A percentile compares a stretch with the other conserved stretches of the same genome.
Conservation (phyloP, 2,888 invertebrate genomes). For the Caenorhabditis becei region DNA sequence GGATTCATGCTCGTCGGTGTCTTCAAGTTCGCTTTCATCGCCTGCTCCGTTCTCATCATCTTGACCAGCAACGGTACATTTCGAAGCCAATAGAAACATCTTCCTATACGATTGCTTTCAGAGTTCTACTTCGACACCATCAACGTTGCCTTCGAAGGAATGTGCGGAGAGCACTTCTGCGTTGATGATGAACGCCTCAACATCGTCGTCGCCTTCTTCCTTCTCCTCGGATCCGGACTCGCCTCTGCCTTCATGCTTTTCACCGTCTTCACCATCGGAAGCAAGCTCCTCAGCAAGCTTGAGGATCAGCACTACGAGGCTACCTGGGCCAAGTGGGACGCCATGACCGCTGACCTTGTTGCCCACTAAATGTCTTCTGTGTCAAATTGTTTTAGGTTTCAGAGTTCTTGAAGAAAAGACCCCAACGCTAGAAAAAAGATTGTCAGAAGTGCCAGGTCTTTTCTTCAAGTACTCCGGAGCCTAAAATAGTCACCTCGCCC, state of each 20-base stretch:
- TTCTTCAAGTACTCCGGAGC: too few relatives aligned
- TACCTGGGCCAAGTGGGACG: conserved; percentile 23
- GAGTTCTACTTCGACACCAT: conserved; percentile 24
- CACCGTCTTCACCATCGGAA: conserved; percentile 26
- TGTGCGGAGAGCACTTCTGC: conserved; percentile 13
- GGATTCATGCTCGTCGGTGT: conserved; percentile 15
- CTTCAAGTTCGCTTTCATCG: conserved; percentile 14
- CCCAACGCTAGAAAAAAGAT: too few relatives aligned
- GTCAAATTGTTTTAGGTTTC: too few relatives aligned
- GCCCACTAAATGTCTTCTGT: background rate
- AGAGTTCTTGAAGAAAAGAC: too few relatives aligned
- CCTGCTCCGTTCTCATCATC: conserved; percentile 14
- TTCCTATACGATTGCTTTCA: background rate
- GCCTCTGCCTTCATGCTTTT: conserved; percentile 14
- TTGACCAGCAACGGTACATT: conserved; percentile 13
- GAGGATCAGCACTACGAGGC: conserved; percentile 17
- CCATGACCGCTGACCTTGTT: conserved; percentile 11
- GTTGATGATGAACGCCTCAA: conserved; percentile 12
- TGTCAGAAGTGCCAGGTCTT: too few relatives aligned
- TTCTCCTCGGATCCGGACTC: conserved; percentile 10
- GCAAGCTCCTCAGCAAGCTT: conserved; percentile 20
- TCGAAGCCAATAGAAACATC: background rate
- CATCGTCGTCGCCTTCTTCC: conserved; percentile 23
- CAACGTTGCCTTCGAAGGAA: conserved; percentile 2
- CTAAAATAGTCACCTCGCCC: too few relatives aligned